Conservation (phyloP, 2,797 vertebrate species). For the Todus mexicanus region DNA sequence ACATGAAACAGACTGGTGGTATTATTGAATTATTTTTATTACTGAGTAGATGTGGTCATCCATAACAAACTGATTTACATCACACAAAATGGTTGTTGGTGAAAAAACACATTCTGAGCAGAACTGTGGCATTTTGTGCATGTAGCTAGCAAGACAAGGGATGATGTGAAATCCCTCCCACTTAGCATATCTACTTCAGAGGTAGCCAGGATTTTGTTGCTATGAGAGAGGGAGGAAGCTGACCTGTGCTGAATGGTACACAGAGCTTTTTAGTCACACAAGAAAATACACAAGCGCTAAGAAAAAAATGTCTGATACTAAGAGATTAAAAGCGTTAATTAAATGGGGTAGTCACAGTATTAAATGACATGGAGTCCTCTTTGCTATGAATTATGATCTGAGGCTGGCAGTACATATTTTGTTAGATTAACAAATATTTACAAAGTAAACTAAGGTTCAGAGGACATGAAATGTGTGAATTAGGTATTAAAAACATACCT, state of each 20-base stretch:
- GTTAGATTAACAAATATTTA: slow-evolving; percentile 70
- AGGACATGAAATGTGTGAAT: slow-evolving; percentile 3
- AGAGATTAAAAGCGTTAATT: slow-evolving; percentile 62
- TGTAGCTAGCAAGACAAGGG: neutral
- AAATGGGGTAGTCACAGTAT: slow-evolving; percentile 53
- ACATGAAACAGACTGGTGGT: slow-evolving; percentile 24
- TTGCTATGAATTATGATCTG: slow-evolving; percentile 55
- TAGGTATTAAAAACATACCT: neutral
- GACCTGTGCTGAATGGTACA: neutral
- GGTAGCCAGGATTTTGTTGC: slow-evolving; percentile 51
- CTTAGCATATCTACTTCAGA: slow-evolving; percentile 24
- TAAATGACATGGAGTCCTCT: slow-evolving; percentile 51
- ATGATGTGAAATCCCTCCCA: neutral
- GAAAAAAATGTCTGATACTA: neutral
- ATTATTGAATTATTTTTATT: slow-evolving; percentile 44
- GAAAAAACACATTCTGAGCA: neutral
- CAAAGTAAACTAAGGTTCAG: slow-evolving; percentile 45
- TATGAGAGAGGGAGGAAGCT: slow-evolving; percentile 27
- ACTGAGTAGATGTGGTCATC: neutral
- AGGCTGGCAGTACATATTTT: slow-evolving; percentile 41
- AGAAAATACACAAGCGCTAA: neutral
- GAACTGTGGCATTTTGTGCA: neutral
- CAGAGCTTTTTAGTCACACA: slow-evolving; percentile 9
- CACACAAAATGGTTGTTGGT: neutral
- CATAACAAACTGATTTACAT: neutral